Evolutionary conservation across 2,888 invertebrate species (phyloP), one percentile per base, ranked within the genome.

Genomic region (Adelphocoris suturalis): DNA sequence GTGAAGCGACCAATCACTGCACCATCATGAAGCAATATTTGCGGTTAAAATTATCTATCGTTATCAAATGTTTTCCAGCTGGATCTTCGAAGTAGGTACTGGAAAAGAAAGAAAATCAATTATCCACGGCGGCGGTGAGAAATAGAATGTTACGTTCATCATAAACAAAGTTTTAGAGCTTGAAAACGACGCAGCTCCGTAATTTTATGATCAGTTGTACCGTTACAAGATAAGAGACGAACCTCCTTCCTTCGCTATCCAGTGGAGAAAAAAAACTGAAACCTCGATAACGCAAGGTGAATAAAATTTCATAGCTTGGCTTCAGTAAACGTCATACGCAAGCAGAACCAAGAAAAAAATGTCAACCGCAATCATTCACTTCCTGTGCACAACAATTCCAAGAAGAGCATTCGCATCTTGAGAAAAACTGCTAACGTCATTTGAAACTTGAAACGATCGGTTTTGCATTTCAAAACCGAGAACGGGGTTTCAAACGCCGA

Each of bases 391-490:
- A 68, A 68, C 68, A 68, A 68, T 68, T 68, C 68, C 27, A 23
- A 23, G 68, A 68, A 68, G 68, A 68, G 23, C 68, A 11, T 68
- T 68, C 68, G 68, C 68, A 68, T 68, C 68, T 68, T 23, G 68
- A 68, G 68, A 11, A 57, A 57, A 57, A n/a, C 68, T 68, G 68
- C 68, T 23, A 68, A 27, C 68, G 68, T 68, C 57, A n/a, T 68
- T 68, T 27, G 68, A 68, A 68, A 68, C 68, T 23, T 68, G 19
- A 68, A 68, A 68, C 68, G 68, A 68, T 68, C 23, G 68, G 68
- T 68, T 68, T 68, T 68, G 68, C 68, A 68, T 68, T 68, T 68
- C 68, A 68, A 68, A 68, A 68, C 68, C 27, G 68, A 68, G 68
- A 68, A 68, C 68, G 11, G 68, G 11, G 68, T 68, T 68, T 68